These are phyloP conservation scores for Magallana gigas DNA, from an alignment of 1,140 invertebrate genomes.

Conservation along the genomic window DNA sequence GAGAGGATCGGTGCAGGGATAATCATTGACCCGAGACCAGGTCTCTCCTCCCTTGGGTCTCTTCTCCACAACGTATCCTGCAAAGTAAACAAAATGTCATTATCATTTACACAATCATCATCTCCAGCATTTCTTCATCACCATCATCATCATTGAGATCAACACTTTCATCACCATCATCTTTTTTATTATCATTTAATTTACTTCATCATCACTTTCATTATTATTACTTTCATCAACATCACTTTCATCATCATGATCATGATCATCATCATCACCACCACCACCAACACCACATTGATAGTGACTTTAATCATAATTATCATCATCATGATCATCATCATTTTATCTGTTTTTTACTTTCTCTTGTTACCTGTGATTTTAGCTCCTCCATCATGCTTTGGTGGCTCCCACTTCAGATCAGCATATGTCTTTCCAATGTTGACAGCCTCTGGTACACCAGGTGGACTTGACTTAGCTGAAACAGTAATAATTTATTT, in stretches of 20 bases:
- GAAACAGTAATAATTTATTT: slow-evolving; percentile 29
- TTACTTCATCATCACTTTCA: no score
- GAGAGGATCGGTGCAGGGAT: slow-evolving; percentile 82
- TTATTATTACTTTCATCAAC: no score
- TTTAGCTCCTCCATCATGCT: slow-evolving; percentile 95
- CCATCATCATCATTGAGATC: not conserved
- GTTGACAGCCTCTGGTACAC: slow-evolving; percentile 88
- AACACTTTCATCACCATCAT: not conserved
- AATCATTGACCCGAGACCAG: slow-evolving; percentile 95
- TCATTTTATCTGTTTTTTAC: not conserved
- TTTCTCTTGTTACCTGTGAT: slow-evolving; percentile 83
- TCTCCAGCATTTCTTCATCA: not conserved
- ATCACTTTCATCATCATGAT: no score
- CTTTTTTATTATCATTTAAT: not conserved
- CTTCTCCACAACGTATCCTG: slow-evolving; percentile 95
- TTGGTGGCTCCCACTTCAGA: slow-evolving; percentile 92
- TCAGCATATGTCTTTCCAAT: slow-evolving; percentile 89
- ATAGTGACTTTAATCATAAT: not conserved
- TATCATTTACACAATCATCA: not conserved
- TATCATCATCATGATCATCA: not conserved
- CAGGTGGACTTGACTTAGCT: slow-evolving; percentile 83
- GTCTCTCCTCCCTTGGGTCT: slow-evolving; percentile 88
- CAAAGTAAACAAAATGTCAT: not conserved
- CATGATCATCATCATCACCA: no score
- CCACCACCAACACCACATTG: no score